Base-by-base conservation (phyloP, 2,113 vertebrate species). In the Illadopsis cleaveri region DNA sequence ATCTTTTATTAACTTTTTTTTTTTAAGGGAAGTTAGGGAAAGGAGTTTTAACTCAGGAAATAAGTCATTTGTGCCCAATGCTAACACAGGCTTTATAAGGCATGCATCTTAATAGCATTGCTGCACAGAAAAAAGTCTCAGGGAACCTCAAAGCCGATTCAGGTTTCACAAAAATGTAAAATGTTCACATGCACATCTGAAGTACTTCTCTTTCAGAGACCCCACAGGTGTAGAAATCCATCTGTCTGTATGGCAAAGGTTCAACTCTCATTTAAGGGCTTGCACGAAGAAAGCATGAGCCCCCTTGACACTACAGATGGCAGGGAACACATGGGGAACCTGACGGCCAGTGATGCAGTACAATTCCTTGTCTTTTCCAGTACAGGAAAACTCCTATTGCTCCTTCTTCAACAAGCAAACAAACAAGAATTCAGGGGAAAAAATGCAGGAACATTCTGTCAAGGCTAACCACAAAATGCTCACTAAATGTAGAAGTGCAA, bases 271-370 rank as follows among this genome's bases (percentile, higher is more conserved):
- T 56, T 83, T 40, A 78, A 80, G 37, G 31, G 33, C 60, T 86
- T 68, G 31, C 24, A 56, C 24, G 11, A 81, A 73, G 53, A 65
- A 47, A n/a, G 60, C 62, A 68, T 21, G 15, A 86, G 71, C 14
- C 47, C 47, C 42, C 45, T 16, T 18, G 21, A 48, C 24, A 18
- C 47, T 33, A 56, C 20, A 73, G 60, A 35, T 0, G 0, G 35
- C n/a, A 40, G 30, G 14, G 44, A 73, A 40, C 22, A 3, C 44
- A 18, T 3, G 2, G 15, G 19, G 15, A 42, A 40, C 22, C 17
- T 0, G 0, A 40, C 8, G 42, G 44, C 13, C 0, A 0, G 24
- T 0, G 0, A 10, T 6, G 3, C 4, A 38, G 24, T 19, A 30
- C 15, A 48, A n/a, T 14, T 68, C n/a, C 27, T 24, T 21, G 21